Conservation (phyloP, 1,140 invertebrate species). For the Bombus waltoni region DNA sequence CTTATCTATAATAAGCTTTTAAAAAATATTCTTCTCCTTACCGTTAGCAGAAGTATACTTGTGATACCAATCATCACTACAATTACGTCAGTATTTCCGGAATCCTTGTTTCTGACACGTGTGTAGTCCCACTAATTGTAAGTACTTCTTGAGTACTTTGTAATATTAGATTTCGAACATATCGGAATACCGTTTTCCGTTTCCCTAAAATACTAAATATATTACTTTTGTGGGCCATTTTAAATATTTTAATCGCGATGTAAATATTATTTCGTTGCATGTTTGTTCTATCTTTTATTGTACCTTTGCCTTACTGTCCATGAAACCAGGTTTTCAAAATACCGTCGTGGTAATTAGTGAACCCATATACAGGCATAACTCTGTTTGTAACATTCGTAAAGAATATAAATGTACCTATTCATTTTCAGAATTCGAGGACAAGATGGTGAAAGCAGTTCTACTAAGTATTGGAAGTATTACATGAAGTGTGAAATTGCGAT, state of each 20-base stretch:
- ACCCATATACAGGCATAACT: neutral
- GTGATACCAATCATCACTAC: accelerated
- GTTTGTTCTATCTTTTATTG: no score
- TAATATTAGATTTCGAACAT: neutral
- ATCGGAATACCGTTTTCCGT: accelerated
- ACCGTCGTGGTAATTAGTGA: neutral
- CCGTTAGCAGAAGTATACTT: neutral
- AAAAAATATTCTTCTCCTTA: neutral
- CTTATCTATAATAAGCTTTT: neutral
- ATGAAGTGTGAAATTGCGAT: neutral
- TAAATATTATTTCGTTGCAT: neutral
- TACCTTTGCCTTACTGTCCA: neutral
- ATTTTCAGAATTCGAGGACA: neutral
- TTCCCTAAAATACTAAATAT: neutral
- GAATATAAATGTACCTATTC: neutral
- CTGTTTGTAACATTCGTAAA: neutral
- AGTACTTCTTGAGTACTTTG: neutral
- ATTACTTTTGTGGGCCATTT: neutral
- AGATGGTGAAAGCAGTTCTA: neutral
- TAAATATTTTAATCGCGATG: neutral
- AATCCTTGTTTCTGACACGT: accelerated
- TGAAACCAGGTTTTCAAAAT: neutral
- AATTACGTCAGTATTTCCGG: accelerated
- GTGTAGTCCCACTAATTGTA: neutral
- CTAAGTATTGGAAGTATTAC: neutral